phyloP scores from a whole-genome alignment of 2,113 vertebrate genomes.

The Hippolais icterina region DNA sequence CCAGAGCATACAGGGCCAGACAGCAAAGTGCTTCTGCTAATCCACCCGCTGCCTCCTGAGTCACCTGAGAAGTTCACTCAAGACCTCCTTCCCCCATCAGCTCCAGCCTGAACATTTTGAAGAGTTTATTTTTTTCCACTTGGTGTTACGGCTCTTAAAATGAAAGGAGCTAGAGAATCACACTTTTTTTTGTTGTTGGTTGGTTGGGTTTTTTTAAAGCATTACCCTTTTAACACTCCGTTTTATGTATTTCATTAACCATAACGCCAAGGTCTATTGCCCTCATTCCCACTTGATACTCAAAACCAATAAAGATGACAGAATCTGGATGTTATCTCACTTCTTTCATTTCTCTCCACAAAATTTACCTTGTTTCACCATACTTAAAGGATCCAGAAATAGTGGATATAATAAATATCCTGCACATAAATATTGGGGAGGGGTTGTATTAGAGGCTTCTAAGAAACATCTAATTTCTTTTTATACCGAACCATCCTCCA shows the following conservation, averaged over 20 bases:
- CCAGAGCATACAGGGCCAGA: background rate
- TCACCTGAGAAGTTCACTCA: background rate
- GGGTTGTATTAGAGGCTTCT: background rate
- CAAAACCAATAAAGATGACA: background rate
- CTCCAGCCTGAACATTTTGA: background rate
- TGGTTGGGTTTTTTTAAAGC: background rate
- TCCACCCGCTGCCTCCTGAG: background rate
- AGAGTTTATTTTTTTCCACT: background rate
- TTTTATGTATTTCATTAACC: background rate
- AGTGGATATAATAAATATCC: background rate
- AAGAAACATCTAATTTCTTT: background rate
- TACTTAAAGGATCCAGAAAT: background rate
- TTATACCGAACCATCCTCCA: background rate
- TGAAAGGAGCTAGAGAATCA: background rate
- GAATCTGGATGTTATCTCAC: background rate
- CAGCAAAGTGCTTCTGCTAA: background rate
- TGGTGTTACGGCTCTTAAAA: background rate
- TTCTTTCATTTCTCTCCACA: background rate
- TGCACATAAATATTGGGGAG: background rate
- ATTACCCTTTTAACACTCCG: background rate
- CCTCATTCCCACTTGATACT: background rate
- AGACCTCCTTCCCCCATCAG: background rate
- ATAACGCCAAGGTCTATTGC: background rate
- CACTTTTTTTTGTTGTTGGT: background rate
- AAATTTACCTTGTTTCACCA: background rate